Evolutionary conservation across 1,140 invertebrate genomes (phyloP).

Genomic region (Calliopsis andreniformis): DNA sequence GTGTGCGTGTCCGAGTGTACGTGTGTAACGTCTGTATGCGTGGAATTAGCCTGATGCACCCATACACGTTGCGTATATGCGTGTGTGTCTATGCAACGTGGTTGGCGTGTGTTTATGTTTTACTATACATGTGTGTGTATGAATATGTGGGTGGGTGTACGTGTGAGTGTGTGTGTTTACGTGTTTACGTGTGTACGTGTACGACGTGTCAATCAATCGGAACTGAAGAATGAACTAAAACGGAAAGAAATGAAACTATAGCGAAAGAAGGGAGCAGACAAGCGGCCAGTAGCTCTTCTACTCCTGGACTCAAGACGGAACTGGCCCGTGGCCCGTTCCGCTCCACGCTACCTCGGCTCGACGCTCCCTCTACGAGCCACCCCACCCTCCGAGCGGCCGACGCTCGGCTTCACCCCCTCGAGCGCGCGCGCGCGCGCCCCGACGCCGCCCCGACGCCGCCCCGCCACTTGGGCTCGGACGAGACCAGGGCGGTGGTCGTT

Average conservation of each 20-base stretch:
- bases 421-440: constrained; percentile 21
- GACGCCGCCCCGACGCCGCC: constrained; percentile 28
- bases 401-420: no score
- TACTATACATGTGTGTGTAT: background rate
- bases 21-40: constrained; percentile 8
- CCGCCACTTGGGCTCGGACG: constrained; percentile 71
- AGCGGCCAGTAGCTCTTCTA: constrained; percentile 79
- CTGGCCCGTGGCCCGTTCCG: constrained; percentile 68
- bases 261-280: constrained; percentile 81
- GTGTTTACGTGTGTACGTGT: constrained; percentile 29
- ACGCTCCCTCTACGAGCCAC: constrained; percentile 14
- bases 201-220: constrained; percentile 68
- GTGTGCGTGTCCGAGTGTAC: constrained; percentile 21
- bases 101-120: background rate
- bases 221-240: constrained; percentile 76
- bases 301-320: constrained; percentile 77
- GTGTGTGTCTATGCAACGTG: background rate
- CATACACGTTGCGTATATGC: constrained; percentile 26
- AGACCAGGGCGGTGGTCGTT: constrained; percentile 81
- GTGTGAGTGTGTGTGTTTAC: constrained; percentile 1
- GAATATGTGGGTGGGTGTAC: background rate
- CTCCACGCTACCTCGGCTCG: constrained; percentile 50
- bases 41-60: constrained; percentile 22
- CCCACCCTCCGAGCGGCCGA: constrained; percentile 10
- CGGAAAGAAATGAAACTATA: constrained; percentile 80